phyloP scores from a whole-genome alignment of 2,888 invertebrate genomes.

The Notodonta dromedarius region DNA sequence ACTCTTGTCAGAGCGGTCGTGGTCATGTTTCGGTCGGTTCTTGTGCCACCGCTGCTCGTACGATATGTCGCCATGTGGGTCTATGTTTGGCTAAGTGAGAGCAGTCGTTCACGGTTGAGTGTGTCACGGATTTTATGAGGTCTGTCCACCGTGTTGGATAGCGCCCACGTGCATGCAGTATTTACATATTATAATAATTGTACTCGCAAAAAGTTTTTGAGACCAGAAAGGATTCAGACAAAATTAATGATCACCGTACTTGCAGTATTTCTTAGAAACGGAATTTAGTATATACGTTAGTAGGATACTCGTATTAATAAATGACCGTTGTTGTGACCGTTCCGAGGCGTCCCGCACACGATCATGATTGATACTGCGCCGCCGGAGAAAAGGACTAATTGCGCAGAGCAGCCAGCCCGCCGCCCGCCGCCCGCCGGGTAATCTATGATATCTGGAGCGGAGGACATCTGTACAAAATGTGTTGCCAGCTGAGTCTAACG shows the following conservation, averaged over 20 bases:
- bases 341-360: neutral
- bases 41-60: no score
- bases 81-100: no score
- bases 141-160: no score
- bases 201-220: no score
- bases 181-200: no score
- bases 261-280: neutral
- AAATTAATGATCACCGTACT: neutral
- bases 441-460: neutral
- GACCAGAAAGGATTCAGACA: neutral
- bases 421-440: neutral
- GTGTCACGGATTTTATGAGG: no score
- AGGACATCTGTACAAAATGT: neutral
- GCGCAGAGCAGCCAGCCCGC: neutral
- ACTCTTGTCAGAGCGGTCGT: no score
- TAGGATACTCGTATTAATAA: neutral
- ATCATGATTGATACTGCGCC: constrained; percentile 1
- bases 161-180: no score
- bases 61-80: no score
- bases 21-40: no score
- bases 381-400: neutral
- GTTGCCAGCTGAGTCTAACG: neutral
- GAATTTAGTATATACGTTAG: neutral
- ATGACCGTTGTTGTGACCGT: neutral
- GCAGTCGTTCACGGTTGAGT: no score